These are phyloP conservation scores for Dolichallabes microphthalmus DNA, from an alignment of 2,113 vertebrate genomes.

Conservation along the genomic window DNA sequence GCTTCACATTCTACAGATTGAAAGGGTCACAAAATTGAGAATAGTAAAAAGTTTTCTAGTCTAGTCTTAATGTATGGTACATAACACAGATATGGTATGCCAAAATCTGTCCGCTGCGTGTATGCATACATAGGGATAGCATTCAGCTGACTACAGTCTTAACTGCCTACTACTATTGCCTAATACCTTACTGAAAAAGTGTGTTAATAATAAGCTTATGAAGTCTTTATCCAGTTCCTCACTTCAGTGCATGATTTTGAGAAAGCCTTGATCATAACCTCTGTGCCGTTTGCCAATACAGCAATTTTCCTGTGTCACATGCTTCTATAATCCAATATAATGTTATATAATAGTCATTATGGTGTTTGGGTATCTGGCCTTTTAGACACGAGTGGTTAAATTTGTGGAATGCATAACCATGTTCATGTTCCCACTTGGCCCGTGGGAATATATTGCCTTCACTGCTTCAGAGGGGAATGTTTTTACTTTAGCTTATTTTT, in stretches of 20 bases:
- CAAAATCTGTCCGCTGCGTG: background rate
- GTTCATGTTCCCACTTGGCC: background rate
- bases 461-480: background rate
- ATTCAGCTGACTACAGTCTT: background rate
- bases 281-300: background rate
- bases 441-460: background rate
- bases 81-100: background rate
- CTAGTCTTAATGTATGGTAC: background rate
- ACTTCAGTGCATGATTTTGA: background rate
- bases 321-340: slow-evolving; percentile 1
- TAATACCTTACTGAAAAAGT: background rate
- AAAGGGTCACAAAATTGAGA: background rate
- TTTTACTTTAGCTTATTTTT: background rate
- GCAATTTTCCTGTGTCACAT: background rate
- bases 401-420: background rate
- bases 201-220: background rate
- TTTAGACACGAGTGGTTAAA: background rate
- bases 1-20: background rate
- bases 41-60: background rate
- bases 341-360: slow-evolving; percentile 1
- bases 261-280: background rate
- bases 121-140: background rate
- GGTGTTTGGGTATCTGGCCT: background rate
- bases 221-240: background rate
- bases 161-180: background rate